Conservation (phyloP, 2,797 vertebrate species). For the Chlorospingus semifuscus region DNA sequence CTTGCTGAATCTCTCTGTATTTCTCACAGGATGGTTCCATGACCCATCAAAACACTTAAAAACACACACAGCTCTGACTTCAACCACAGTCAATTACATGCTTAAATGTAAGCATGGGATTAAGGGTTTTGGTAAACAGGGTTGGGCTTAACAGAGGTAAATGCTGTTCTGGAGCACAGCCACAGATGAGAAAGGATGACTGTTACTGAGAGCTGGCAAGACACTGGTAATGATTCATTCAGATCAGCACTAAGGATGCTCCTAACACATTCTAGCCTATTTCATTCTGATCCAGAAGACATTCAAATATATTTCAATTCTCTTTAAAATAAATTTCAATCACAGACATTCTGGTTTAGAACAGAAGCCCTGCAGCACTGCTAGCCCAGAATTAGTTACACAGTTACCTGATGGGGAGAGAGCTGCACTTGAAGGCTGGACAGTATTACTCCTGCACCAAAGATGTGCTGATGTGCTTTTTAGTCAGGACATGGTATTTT, state of each 20-base stretch:
- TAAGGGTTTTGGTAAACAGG: conserved; percentile 6
- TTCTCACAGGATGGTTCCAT: conserved; percentile 23
- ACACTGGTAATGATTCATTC: conserved; percentile 31
- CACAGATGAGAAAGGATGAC: not conserved
- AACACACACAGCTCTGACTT: not conserved
- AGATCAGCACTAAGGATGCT: conserved; percentile 34
- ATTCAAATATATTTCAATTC: not conserved
- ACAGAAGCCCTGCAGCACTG: not conserved
- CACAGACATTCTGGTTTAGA: not conserved
- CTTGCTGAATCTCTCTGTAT: conserved; percentile 23
- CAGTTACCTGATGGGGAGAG: not conserved
- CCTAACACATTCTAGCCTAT: not conserved
- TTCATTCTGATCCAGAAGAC: conserved; percentile 17
- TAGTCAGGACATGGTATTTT: not conserved
- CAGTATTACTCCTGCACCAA: not conserved
- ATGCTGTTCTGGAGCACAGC: not conserved
- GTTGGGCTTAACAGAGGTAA: not conserved
- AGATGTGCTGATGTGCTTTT: not conserved
- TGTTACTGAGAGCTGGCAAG: not conserved
- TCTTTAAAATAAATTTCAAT: not conserved
- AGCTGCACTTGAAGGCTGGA: not conserved
- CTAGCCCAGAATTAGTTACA: not conserved
- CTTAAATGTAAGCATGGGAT: not conserved
- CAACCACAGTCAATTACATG: not conserved
- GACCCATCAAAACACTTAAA: not conserved